These are phyloP conservation scores for Australoheros scitulus DNA, from an alignment of 2,113 vertebrate genomes.

Conservation along the genomic window DNA sequence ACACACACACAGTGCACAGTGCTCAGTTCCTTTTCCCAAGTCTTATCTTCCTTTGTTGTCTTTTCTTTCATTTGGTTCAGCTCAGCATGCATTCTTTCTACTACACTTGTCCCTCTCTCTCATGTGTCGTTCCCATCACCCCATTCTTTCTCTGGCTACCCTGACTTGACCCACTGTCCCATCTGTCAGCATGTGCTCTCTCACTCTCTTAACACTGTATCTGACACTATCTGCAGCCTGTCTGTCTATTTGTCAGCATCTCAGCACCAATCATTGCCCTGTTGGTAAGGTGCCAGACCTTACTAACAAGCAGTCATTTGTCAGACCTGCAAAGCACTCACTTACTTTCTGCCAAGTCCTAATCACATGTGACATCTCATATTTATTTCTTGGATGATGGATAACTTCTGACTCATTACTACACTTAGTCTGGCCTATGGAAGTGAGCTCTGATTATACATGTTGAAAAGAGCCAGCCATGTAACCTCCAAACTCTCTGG, in stretches of 20 bases:
- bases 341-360: constrained; percentile 56
- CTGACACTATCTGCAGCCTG: constrained; percentile 59
- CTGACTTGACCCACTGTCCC: constrained; percentile 59
- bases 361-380: constrained; percentile 66
- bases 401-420: constrained; percentile 59
- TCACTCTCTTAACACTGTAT: constrained; percentile 29
- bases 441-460: constrained; percentile 27
- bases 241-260: constrained; percentile 54
- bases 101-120: not conserved
- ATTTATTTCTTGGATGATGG: constrained; percentile 59
- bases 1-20: not conserved
- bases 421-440: constrained; percentile 27
- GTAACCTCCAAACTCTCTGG: not conserved
- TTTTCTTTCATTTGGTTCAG: constrained; percentile 10
- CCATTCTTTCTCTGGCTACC: constrained; percentile 35
- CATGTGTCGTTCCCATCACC: constrained; percentile 47
- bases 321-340: constrained; percentile 55
- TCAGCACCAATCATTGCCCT: constrained; percentile 31
- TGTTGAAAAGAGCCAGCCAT: constrained; percentile 24
- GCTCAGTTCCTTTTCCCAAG: not conserved
- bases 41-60: not conserved
- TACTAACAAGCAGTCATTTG: constrained; percentile 61
- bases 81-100: not conserved
- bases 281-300: constrained; percentile 39
- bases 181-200: constrained; percentile 55